phyloP scores from a whole-genome alignment of 2,113 vertebrate species.

The Cyphomyrus discorhynchus region DNA sequence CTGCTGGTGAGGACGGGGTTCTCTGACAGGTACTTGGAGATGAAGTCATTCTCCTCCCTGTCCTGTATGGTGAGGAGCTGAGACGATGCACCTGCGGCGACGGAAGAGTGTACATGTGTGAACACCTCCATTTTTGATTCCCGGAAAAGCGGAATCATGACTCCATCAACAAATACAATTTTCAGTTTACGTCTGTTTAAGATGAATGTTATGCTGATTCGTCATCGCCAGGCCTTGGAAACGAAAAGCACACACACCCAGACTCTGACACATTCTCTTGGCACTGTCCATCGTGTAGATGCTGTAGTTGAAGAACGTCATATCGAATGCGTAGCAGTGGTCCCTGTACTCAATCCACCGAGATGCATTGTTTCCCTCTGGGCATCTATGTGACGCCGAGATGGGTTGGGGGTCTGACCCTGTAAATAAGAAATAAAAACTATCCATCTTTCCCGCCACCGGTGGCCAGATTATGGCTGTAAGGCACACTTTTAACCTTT shows the following conservation, averaged over 20 bases:
- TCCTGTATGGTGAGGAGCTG: conserved; percentile 69
- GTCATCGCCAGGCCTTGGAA: too few species aligned
- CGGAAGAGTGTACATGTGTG: not conserved
- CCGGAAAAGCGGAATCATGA: not conserved
- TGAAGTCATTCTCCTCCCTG: conserved; percentile 82
- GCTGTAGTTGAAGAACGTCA: conserved; percentile 71
- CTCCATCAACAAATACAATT: not conserved
- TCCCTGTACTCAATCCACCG: conserved; percentile 73
- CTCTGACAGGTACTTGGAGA: conserved; percentile 64
- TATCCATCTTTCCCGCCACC: not conserved
- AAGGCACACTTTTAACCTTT: not conserved
- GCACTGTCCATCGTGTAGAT: conserved; percentile 65
- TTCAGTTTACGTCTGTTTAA: not conserved
- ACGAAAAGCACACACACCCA: conserved; percentile 62
- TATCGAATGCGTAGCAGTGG: conserved; percentile 76
- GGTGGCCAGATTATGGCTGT: not conserved
- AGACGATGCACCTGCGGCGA: conserved; percentile 64
- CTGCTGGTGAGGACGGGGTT: conserved; percentile 73
- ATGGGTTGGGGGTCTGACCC: not conserved
- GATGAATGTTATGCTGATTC: not conserved
- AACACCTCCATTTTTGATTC: not conserved
- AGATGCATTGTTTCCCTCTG: conserved; percentile 40
- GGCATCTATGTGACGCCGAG: conserved; percentile 56
- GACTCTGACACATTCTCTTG: conserved; percentile 61
- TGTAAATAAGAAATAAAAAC: conserved; percentile 3